Evolutionary conservation across 92 coral and sea anemone species (phyloP).

Genomic region (Heliopora coerulea): DNA sequence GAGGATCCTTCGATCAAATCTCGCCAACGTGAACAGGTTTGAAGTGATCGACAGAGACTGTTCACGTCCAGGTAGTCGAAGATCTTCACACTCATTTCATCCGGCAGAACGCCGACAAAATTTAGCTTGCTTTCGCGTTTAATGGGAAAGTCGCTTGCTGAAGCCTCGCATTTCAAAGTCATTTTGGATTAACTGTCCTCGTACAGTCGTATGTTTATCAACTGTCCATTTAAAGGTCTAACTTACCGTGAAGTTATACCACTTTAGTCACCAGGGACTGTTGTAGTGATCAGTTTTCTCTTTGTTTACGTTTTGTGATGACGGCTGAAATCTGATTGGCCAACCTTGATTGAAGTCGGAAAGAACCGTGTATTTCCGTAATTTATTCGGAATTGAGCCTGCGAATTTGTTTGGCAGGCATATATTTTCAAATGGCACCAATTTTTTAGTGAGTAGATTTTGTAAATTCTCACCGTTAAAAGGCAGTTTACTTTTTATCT

Average conservation of each 20-base stretch:
- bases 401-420: not conserved
- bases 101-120: constrained; percentile 64
- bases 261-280: too few relatives aligned
- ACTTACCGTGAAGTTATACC: too few relatives aligned
- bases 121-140: constrained; percentile 29
- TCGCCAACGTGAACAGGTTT: constrained; percentile 64
- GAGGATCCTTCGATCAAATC: constrained; percentile 59
- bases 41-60: constrained; percentile 76
- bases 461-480: not conserved
- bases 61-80: constrained; percentile 68
- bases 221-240: not conserved
- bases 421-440: not conserved
- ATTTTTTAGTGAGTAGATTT: not conserved
- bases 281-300: too few relatives aligned
- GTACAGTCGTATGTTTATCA: too few relatives aligned
- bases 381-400: not conserved
- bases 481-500: not conserved
- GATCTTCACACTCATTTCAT: constrained; percentile 64
- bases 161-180: not conserved
- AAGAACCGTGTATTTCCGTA: too few relatives aligned
- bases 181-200: too few relatives aligned
- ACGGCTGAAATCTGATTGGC: constrained; percentile 28
- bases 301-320: too few relatives aligned
- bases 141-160: constrained; percentile 14
- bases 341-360: not conserved